These are phyloP conservation scores for Neoniphon sammara DNA, from an alignment of 2,797 vertebrate genomes.

Conservation along the genomic window DNA sequence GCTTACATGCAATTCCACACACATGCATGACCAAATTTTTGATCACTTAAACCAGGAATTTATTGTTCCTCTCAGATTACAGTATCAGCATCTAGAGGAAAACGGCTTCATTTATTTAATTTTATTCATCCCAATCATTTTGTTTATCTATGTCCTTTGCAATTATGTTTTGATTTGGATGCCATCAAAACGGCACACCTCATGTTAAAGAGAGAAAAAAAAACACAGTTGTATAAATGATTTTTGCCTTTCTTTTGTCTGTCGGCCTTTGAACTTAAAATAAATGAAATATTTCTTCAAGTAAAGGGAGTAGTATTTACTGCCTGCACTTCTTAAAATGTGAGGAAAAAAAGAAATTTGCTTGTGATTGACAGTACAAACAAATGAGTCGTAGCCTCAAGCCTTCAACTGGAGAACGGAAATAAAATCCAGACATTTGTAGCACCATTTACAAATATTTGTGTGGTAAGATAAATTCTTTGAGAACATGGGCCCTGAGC, in stretches of 20 bases:
- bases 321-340: slow-evolving; percentile 28
- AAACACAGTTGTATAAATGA: slow-evolving; percentile 58
- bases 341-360: neutral
- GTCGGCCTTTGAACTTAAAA: slow-evolving; percentile 63
- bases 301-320: slow-evolving; percentile 7
- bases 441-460: slow-evolving; percentile 34
- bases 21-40: slow-evolving; percentile 40
- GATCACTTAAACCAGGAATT: slow-evolving; percentile 50
- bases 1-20: slow-evolving; percentile 36
- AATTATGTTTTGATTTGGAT: slow-evolving; percentile 28
- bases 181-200: slow-evolving; percentile 25
- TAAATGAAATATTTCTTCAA: slow-evolving; percentile 68
- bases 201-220: slow-evolving; percentile 22
- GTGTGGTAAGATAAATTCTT: slow-evolving; percentile 30
- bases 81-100: neutral
- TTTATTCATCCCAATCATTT: neutral
- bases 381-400: slow-evolving; percentile 37
- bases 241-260: slow-evolving; percentile 45
- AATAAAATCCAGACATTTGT: slow-evolving; percentile 30
- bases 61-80: slow-evolving; percentile 18
- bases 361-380: neutral
- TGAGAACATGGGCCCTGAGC: neutral
- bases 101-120: neutral
- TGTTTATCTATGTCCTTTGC: slow-evolving; percentile 21
- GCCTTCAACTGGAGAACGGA: slow-evolving; percentile 7